Evolutionary conservation across 35 echinoderm and acorn worm species (phyloP).

Genomic region (Ptychodera flava): DNA sequence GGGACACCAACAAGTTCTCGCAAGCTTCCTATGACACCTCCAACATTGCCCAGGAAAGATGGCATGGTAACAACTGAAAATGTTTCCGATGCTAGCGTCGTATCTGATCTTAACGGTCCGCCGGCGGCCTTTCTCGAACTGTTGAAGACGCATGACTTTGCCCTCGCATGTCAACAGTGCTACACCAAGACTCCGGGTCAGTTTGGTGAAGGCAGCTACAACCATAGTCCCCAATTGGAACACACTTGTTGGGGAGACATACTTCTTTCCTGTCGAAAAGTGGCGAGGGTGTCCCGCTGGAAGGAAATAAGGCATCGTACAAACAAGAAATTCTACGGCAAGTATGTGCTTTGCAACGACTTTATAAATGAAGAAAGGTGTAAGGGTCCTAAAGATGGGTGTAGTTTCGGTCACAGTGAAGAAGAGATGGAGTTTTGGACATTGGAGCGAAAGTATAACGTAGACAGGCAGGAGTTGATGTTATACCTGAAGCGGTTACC

Average conservation of each 20-base stretch:
- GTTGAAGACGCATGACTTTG: neutral
- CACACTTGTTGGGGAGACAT: neutral
- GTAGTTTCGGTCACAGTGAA: slow-evolving; percentile 71
- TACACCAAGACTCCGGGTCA: neutral
- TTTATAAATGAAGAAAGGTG: neutral
- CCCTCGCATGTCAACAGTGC: neutral
- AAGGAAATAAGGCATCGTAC: neutral
- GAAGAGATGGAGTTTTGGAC: slow-evolving; percentile 68
- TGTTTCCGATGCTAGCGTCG: too few species aligned
- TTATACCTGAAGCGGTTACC: neutral
- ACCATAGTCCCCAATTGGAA: neutral
- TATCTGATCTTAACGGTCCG: neutral
- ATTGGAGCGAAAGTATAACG: neutral
- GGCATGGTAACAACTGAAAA: too few species aligned
- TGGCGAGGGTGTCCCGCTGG: neutral
- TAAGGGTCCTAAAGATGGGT: slow-evolving; percentile 18
- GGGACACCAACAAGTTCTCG: too few species aligned
- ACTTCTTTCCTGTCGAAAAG: neutral
- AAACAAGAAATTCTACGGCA: neutral
- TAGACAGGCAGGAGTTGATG: neutral
- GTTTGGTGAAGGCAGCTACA: neutral
- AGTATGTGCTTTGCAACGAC: neutral
- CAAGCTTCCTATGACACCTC: too few species aligned
- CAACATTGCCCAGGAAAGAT: too few species aligned
- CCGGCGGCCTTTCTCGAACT: neutral